Percentiles rank a stretch among this genome's conserved stretches.
Evolutionary conservation across 2,113 vertebrate species (phyloP).

Genomic region (Burhinus bistriatus): DNA sequence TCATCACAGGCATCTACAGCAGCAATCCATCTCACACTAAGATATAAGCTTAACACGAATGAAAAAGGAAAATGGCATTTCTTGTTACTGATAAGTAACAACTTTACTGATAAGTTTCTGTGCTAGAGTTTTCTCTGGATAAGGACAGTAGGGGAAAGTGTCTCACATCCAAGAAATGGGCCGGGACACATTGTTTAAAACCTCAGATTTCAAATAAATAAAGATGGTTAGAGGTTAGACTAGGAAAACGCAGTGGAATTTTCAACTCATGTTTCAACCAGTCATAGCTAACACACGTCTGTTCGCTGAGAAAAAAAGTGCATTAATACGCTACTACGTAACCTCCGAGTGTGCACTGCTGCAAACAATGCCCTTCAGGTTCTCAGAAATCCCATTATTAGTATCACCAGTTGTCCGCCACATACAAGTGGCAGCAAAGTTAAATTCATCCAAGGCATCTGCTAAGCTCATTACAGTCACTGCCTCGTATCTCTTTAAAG

Average conservation of each 20-base stretch:
- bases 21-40: neutral
- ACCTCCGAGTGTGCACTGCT: neutral
- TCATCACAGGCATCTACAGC: neutral
- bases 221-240: neutral
- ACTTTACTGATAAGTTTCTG: neutral
- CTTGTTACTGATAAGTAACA: neutral
- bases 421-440: neutral
- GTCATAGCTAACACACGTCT: neutral
- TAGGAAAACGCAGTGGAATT: neutral
- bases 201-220: neutral
- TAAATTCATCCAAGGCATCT: conserved; percentile 11
- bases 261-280: neutral
- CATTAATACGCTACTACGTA: neutral
- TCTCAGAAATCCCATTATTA: conserved; percentile 56
- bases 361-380: neutral
- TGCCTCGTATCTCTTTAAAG: neutral
- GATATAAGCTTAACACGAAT: neutral
- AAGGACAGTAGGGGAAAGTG: neutral
- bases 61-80: neutral
- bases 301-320: neutral
- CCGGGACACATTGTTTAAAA: neutral
- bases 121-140: neutral
- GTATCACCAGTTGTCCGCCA: neutral
- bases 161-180: neutral
- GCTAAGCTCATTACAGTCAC: neutral